A percentile compares a stretch with the other conserved stretches of the same genome.
These are phyloP conservation scores for Zosterops pallidus DNA, from an alignment of 2,113 vertebrate genomes.

Conservation along the genomic window DNA sequence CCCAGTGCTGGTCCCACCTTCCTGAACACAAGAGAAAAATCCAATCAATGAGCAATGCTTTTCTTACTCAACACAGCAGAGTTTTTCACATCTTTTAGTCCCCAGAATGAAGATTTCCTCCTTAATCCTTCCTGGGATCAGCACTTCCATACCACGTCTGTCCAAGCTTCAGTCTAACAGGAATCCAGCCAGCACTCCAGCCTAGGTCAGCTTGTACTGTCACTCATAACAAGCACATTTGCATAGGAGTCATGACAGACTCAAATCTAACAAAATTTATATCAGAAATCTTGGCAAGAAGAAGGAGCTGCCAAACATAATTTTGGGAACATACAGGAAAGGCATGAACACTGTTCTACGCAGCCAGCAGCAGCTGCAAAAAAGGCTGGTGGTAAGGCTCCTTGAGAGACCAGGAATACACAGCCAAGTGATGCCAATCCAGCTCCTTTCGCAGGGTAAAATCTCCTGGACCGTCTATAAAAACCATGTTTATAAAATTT, in stretches of 20 bases:
- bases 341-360: neutral
- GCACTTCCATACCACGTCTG: accelerated
- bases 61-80: neutral
- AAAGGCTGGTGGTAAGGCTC: neutral
- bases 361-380: neutral
- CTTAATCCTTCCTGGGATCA: neutral
- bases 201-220: neutral
- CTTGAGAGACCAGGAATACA: neutral
- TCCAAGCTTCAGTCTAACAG: neutral
- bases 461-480: accelerated
- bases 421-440: accelerated
- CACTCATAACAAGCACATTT: neutral
- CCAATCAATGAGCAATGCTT: neutral
- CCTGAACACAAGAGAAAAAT: neutral
- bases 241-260: neutral
- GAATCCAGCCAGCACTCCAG: neutral
- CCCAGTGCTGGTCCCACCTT: neutral
- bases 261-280: neutral
- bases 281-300: neutral
- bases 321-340: neutral
- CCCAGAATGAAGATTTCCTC: neutral
- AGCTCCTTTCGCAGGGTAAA: neutral
- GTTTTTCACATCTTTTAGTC: neutral
- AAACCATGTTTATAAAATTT: accelerated
- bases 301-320: neutral